Percentiles rank a stretch among this genome's conserved stretches.
Evolutionary conservation across 2,888 invertebrate genomes (phyloP).

Genomic region (Melanchra persicariae): DNA sequence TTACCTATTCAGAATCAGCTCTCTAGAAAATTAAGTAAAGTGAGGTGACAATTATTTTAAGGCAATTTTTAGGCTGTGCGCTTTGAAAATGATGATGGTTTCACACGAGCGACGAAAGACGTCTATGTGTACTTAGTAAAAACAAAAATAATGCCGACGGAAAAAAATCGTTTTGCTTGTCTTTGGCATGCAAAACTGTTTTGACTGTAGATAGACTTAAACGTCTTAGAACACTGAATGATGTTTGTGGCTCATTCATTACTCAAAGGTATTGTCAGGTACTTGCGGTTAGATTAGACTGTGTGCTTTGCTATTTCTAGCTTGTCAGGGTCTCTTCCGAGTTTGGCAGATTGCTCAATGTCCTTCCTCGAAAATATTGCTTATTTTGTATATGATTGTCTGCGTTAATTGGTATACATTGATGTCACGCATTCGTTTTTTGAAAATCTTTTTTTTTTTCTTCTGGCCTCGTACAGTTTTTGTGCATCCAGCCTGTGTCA

Average conservation of each 20-base stretch:
- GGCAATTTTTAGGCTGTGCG: not conserved
- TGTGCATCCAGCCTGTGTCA: not conserved
- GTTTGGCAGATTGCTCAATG: conserved; percentile 63
- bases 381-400: conserved; percentile 56
- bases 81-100: not conserved
- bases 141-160: not conserved
- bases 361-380: conserved; percentile 60
- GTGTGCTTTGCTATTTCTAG: conserved; percentile 69
- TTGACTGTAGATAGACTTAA: not conserved
- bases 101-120: not conserved
- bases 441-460: not conserved
- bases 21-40: conserved; percentile 62
- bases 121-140: not conserved
- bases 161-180: not conserved
- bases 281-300: conserved; percentile 62
- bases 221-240: conserved; percentile 14
- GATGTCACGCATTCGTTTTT: conserved; percentile 53
- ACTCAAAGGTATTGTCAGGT: conserved; percentile 44
- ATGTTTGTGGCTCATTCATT: conserved; percentile 27
- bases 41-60: conserved; percentile 20
- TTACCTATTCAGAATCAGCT: conserved; percentile 65
- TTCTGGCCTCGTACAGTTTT: not conserved
- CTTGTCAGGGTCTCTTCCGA: conserved; percentile 75
- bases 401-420: conserved; percentile 62
- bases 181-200: not conserved